Conservation (phyloP, 2,888 invertebrate genomes). For the Mythimna vitellina region DNA sequence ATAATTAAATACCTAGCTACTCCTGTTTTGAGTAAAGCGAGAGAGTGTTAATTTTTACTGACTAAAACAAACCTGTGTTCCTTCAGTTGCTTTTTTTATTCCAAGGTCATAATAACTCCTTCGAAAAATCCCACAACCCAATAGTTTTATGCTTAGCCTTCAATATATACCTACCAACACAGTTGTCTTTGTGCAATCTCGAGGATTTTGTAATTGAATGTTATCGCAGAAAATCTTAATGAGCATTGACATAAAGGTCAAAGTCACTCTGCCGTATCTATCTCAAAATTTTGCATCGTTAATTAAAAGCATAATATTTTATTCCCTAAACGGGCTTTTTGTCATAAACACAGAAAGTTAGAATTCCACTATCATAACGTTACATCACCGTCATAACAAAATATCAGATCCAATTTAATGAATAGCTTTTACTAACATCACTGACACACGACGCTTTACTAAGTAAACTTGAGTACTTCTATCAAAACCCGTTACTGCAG, state of each 20-base stretch:
- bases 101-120: too few species aligned
- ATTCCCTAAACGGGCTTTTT: conserved; percentile 20
- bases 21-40: too few species aligned
- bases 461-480: conserved; percentile 25
- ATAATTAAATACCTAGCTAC: too few species aligned
- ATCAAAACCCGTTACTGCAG: conserved; percentile 41
- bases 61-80: too few species aligned
- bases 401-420: conserved; percentile 12
- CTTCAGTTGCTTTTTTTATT: too few species aligned
- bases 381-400: conserved; percentile 5
- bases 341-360: conserved; percentile 8
- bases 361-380: conserved; percentile 5
- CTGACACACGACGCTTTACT: conserved; percentile 17
- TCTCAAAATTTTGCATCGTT: conserved; percentile 29
- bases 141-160: background rate
- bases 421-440: conserved; percentile 13
- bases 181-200: conserved; percentile 19
- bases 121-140: background rate
- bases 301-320: conserved; percentile 40
- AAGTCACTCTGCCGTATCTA: conserved; percentile 35
- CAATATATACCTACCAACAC: background rate
- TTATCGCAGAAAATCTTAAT: conserved; percentile 50
- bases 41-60: too few species aligned
- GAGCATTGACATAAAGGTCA: conserved; percentile 48
- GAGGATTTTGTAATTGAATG: conserved; percentile 41